These are phyloP conservation scores for Drosophila subquinaria DNA, from an alignment of 2,888 invertebrate genomes.

Conservation along the genomic window DNA sequence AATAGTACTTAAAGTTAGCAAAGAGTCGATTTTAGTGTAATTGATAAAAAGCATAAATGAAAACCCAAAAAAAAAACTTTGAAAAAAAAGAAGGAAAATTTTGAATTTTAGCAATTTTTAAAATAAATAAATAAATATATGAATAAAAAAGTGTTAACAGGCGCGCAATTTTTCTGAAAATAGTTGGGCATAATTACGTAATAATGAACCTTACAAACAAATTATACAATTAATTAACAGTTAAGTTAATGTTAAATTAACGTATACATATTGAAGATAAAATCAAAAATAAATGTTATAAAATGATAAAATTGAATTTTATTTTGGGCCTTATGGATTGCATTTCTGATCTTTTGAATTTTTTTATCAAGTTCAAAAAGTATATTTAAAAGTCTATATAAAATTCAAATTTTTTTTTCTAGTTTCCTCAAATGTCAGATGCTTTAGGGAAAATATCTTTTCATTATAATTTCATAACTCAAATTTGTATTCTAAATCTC, in stretches of 20 bases:
- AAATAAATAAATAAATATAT: constrained; percentile 21
- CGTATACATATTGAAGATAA: constrained; percentile 61
- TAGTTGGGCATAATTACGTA: constrained; percentile 65
- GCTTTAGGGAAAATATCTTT: neutral
- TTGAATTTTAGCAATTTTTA: constrained; percentile 68
- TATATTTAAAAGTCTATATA: neutral
- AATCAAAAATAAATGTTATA: constrained; percentile 77
- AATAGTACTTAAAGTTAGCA: constrained; percentile 63
- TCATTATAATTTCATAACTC: neutral
- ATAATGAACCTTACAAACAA: constrained; percentile 39
- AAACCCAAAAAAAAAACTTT: constrained; percentile 17
- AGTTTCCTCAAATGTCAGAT: neutral
- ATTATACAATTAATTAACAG: constrained; percentile 51
- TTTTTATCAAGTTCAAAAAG: no score
- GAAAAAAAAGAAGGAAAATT: constrained; percentile 25
- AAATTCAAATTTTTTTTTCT: neutral
- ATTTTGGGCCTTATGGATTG: neutral
- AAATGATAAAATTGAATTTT: constrained; percentile 34
- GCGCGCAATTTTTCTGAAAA: constrained; percentile 62
- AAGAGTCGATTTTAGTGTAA: constrained; percentile 77
- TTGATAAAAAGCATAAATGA: constrained; percentile 43
- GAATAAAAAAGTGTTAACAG: constrained; percentile 55
- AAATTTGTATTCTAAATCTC: neutral
- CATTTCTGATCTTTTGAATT: no score
- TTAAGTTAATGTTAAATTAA: constrained; percentile 64